Conservation (phyloP, 2,888 invertebrate genomes). For the Asteroscopus sphinx region DNA sequence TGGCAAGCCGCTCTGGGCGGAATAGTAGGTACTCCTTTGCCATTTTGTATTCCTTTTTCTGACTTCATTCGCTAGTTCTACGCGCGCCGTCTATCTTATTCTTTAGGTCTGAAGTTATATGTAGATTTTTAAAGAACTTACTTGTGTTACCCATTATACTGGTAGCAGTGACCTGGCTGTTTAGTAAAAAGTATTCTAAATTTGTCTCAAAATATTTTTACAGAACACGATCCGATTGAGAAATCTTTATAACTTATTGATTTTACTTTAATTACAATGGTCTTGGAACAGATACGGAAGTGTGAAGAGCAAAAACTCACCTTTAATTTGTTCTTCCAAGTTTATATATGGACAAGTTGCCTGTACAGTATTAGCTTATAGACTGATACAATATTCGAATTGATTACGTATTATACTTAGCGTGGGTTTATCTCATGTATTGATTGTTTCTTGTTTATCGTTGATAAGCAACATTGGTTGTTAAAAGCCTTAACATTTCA, state of each 20-base stretch:
- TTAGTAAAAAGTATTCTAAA: no score
- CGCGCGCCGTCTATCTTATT: no score
- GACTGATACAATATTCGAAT: conserved; percentile 17
- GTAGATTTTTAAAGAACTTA: conserved; percentile 40
- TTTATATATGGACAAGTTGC: conserved; percentile 1
- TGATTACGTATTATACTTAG: not conserved
- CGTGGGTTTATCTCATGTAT: conserved; percentile 1
- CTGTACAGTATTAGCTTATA: conserved; percentile 10
- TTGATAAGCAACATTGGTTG: not conserved
- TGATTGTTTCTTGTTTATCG: not conserved
- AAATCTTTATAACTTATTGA: not conserved
- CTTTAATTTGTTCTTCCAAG: conserved; percentile 7
- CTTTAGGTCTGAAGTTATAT: no score
- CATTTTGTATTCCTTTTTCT: no score
- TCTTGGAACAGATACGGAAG: no score
- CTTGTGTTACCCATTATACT: conserved; percentile 40
- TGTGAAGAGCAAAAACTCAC: conserved; percentile 34
- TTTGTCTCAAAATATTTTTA: no score
- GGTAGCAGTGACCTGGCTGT: not conserved
- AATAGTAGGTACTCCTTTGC: no score
- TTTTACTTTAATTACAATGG: no score
- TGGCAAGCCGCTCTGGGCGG: no score
- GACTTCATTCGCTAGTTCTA: no score
- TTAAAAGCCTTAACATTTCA: not conserved
- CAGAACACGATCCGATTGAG: not conserved